Evolutionary conservation across 2,888 invertebrate species (phyloP).

Genomic region (Synanthedon andrenaeformis): DNA sequence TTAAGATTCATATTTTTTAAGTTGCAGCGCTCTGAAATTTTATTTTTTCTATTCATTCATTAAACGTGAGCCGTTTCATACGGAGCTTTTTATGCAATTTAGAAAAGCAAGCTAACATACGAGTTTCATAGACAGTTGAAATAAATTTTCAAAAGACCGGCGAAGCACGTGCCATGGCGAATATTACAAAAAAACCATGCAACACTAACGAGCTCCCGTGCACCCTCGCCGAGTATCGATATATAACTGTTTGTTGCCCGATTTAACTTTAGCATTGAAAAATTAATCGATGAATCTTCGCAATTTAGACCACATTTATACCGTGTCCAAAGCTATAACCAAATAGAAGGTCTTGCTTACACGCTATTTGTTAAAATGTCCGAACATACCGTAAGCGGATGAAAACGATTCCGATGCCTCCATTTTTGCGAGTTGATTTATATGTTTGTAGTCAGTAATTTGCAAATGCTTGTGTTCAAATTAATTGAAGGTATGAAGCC

Average conservation of each 20-base stretch:
- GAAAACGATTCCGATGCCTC: conserved; percentile 7
- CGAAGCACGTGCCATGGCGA: conserved; percentile 16
- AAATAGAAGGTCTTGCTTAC: conserved; percentile 18
- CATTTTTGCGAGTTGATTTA: conserved; percentile 31
- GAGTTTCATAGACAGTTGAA: conserved; percentile 8
- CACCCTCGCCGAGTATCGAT: conserved; percentile 28
- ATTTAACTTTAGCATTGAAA: conserved; percentile 46
- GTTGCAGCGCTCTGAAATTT: conserved; percentile 4
- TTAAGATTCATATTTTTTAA: conserved; percentile 6
- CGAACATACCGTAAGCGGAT: conserved; percentile 10
- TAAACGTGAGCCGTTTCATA: background rate
- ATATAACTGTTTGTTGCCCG: conserved; percentile 37
- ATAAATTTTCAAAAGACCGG: conserved; percentile 13
- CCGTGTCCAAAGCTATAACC: conserved; percentile 10
- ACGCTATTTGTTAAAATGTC: conserved; percentile 17
- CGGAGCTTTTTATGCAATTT: conserved; percentile 12
- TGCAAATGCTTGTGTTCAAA: conserved; percentile 41
- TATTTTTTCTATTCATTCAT: background rate
- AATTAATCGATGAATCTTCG: conserved; percentile 40
- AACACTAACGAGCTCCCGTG: conserved; percentile 30
- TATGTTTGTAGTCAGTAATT: conserved; percentile 35
- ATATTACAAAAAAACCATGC: conserved; percentile 20
- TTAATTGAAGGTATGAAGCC: conserved; percentile 36
- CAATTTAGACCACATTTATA: conserved; percentile 31
- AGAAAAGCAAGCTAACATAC: conserved; percentile 4